Percentiles rank a stretch among this genome's conserved stretches.
Conservation (phyloP, 2,888 invertebrate genomes). For the Dynastes grantii region DNA sequence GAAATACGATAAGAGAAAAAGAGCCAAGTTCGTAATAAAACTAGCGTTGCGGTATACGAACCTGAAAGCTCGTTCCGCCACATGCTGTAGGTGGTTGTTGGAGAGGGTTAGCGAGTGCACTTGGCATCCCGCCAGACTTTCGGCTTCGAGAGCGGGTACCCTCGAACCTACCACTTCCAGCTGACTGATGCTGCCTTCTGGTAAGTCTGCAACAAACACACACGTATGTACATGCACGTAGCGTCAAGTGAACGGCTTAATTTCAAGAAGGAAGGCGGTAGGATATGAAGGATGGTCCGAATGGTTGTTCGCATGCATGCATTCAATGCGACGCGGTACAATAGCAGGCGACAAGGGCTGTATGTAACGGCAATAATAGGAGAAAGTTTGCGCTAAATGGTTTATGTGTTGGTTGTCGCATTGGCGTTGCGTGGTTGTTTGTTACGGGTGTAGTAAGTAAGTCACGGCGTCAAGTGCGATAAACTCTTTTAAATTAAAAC, state of each 20-base stretch:
- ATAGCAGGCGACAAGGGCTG: background rate
- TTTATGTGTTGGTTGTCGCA: conserved; percentile 11
- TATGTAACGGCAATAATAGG: conserved; percentile 6
- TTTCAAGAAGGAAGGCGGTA: conserved; percentile 20
- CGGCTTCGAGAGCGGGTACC: conserved; percentile 85
- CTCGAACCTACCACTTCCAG: conserved; percentile 88
- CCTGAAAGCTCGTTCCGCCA: conserved; percentile 87
- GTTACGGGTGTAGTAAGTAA: background rate
- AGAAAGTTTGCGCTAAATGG: conserved; percentile 14
- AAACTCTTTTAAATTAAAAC: too few relatives aligned
- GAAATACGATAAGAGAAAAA: conserved; percentile 2
- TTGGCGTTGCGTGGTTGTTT: conserved; percentile 1
- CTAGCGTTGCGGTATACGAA: conserved; percentile 69
- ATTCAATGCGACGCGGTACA: background rate
- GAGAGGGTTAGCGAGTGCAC: conserved; percentile 87
- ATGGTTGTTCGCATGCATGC: background rate
- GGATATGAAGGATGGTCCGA: background rate
- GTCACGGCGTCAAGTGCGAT: background rate
- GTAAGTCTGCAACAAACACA: conserved; percentile 79
- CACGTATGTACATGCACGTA: conserved; percentile 19
- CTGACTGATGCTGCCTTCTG: conserved; percentile 85
- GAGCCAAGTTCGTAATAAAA: conserved; percentile 6
- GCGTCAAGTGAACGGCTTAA: conserved; percentile 36
- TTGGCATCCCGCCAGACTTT: conserved; percentile 82
- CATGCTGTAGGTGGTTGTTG: conserved; percentile 86